A percentile compares a stretch with the other conserved stretches of the same genome.
Evolutionary conservation across 1,140 invertebrate genomes (phyloP).

Genomic region (Bombus sibiricus): DNA sequence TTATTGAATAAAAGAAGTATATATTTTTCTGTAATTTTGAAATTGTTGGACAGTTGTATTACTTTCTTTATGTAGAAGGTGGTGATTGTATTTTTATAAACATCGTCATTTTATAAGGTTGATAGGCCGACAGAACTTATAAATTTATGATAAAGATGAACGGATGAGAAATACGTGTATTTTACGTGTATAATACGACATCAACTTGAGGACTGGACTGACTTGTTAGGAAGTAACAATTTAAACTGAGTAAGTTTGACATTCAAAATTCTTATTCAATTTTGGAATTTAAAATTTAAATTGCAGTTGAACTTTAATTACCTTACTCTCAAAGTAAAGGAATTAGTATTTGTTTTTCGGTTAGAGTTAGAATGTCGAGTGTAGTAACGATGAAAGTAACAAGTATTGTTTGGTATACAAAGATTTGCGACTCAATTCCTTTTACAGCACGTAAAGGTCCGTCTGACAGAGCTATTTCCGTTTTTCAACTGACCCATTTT

Average conservation of each 20-base stretch:
- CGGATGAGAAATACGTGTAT: too few relatives aligned
- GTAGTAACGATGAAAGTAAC: not conserved
- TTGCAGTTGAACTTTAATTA: not conserved
- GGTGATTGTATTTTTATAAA: too few relatives aligned
- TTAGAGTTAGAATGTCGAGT: not conserved
- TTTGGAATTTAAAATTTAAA: not conserved
- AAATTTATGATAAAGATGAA: too few relatives aligned
- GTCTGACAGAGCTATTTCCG: not conserved
- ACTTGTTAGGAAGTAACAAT: not conserved
- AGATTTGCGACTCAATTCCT: not conserved
- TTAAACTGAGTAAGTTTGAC: not conserved
- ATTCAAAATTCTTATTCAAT: not conserved
- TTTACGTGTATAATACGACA: too few relatives aligned
- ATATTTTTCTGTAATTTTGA: too few relatives aligned
- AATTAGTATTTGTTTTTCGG: not conserved
- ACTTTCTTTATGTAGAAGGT: too few relatives aligned
- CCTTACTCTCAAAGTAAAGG: not conserved
- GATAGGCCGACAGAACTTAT: too few relatives aligned
- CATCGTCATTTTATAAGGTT: too few relatives aligned
- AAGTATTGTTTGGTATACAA: not conserved
- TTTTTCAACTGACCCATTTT: conserved; percentile 15
- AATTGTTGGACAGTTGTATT: too few relatives aligned
- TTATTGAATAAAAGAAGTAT: too few relatives aligned
- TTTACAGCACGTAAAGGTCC: not conserved
- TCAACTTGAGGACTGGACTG: too few relatives aligned